phyloP scores from a whole-genome alignment of 2,113 vertebrate species.

The Arothron firmamentum region DNA sequence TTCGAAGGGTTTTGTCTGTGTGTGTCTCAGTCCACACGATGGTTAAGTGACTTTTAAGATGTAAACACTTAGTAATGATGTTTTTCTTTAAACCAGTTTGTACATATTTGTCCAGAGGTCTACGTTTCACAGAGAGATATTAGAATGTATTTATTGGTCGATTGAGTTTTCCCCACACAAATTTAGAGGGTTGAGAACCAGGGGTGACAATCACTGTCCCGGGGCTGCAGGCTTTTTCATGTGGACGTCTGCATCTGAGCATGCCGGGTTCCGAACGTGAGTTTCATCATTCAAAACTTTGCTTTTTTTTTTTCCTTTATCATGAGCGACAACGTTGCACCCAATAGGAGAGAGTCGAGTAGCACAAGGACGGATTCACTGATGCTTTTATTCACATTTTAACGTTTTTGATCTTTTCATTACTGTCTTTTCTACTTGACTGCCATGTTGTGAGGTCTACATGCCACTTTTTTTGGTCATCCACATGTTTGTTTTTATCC shows the following conservation, averaged over 20 bases:
- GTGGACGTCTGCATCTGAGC: neutral
- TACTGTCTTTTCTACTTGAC: constrained; percentile 61
- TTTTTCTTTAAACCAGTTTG: constrained; percentile 49
- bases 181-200: constrained; percentile 34
- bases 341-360: constrained; percentile 22
- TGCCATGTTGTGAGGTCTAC: constrained; percentile 57
- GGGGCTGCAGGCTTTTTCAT: constrained; percentile 21
- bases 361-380: constrained; percentile 53
- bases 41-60: constrained; percentile 58
- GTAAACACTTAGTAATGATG: constrained; percentile 53
- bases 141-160: constrained; percentile 75
- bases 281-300: too few species aligned
- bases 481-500: constrained; percentile 30
- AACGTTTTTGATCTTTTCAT: constrained; percentile 34
- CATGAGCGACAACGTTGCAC: constrained; percentile 28
- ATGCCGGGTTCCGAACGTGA: neutral
- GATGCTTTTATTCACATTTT: constrained; percentile 55
- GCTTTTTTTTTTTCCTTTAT: constrained; percentile 16
- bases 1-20: constrained; percentile 23
- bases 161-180: constrained; percentile 52
- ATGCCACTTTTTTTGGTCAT: constrained; percentile 38
- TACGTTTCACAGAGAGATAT: constrained; percentile 58
- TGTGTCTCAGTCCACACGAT: constrained; percentile 32
- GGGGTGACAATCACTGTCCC: constrained; percentile 45
- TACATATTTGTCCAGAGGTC: constrained; percentile 58